Conservation (phyloP, 1,140 invertebrate species). For the Teleogryllus occipitalis region DNA sequence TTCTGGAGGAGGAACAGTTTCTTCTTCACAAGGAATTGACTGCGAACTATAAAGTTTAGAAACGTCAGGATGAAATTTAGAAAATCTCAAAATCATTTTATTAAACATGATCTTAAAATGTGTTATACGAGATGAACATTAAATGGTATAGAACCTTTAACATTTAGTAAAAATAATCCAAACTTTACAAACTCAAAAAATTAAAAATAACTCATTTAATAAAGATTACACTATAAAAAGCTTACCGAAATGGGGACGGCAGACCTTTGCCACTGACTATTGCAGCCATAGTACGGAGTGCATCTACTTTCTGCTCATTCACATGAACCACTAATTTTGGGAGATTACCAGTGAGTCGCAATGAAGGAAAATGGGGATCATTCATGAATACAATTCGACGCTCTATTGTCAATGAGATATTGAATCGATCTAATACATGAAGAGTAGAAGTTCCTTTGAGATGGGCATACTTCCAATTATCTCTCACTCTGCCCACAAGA, state of each 20-base stretch:
- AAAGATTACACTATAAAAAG: background rate
- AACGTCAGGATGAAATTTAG: too few species aligned
- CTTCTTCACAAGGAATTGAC: background rate
- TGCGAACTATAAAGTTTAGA: background rate
- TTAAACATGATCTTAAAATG: too few species aligned
- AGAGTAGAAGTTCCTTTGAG: conserved; percentile 70
- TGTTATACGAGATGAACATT: too few species aligned
- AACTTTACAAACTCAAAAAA: too few species aligned
- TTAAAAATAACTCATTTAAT: background rate
- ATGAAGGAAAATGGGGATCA: conserved; percentile 77
- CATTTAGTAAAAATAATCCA: too few species aligned
- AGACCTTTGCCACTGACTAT: conserved; percentile 37
- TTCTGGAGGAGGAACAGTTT: background rate
- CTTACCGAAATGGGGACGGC: conserved; percentile 38
- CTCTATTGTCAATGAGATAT: conserved; percentile 76
- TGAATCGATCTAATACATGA: conserved; percentile 85
- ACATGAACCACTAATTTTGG: conserved; percentile 81
- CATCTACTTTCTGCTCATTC: conserved; percentile 76
- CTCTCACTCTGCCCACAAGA: conserved; percentile 73
- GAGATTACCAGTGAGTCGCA: conserved; percentile 73
- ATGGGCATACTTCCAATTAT: conserved; percentile 84
- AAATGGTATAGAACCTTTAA: too few species aligned
- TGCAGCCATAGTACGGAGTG: conserved; percentile 45
- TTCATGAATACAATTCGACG: conserved; percentile 68
- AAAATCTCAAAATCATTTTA: too few species aligned